A percentile compares a stretch with the other conserved stretches of the same genome.
phyloP scores from a whole-genome alignment of 2,888 invertebrate species.

The Choreutis nemorana region DNA sequence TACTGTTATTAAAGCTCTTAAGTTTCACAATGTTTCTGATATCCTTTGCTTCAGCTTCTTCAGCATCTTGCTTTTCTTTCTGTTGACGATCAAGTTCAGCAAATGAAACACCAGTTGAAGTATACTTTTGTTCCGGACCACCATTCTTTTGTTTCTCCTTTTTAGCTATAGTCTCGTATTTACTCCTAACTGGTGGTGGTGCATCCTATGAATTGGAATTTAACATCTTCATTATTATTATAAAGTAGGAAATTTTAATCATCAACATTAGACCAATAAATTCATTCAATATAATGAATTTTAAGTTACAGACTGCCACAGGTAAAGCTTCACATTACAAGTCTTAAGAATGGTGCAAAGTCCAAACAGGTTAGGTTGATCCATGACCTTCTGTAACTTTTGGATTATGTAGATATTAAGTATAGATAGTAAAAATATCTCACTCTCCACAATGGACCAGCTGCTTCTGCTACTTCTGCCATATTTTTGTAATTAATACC shows the following conservation, averaged over 20 bases:
- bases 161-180: conserved; percentile 34
- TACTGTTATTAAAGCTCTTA: conserved; percentile 28
- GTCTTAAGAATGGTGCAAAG: too few relatives aligned
- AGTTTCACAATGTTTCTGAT: conserved; percentile 34
- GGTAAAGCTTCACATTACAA: too few relatives aligned
- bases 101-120: conserved; percentile 30
- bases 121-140: conserved; percentile 25
- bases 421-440: conserved; percentile 6
- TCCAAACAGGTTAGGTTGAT: too few relatives aligned
- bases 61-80: conserved; percentile 21
- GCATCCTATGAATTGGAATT: conserved; percentile 18
- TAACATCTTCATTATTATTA: not conserved
- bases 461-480: conserved; percentile 35
- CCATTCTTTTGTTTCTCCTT: conserved; percentile 23
- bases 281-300: too few relatives aligned
- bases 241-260: not conserved
- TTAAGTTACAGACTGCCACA: too few relatives aligned
- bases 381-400: not conserved
- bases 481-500: conserved; percentile 32
- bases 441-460: conserved; percentile 45
- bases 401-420: not conserved
- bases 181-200: conserved; percentile 19
- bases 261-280: not conserved
- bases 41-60: conserved; percentile 27
- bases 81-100: conserved; percentile 26